phyloP scores from a whole-genome alignment of 1,140 invertebrate genomes.

The Pissodes strobi region DNA sequence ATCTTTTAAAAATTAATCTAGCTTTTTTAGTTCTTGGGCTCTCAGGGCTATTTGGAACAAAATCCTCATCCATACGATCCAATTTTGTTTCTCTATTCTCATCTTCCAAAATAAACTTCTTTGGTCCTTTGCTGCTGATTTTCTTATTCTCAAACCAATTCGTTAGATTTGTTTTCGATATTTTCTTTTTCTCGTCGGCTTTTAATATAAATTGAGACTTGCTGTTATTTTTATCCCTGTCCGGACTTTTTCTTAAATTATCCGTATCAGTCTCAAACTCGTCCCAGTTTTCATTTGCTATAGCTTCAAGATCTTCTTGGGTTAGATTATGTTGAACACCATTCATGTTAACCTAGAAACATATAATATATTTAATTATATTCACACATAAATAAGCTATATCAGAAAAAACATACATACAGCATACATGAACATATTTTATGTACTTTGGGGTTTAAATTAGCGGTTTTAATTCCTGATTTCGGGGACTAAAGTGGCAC shows the following conservation, averaged over 20 bases:
- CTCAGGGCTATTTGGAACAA: slow-evolving; percentile 40
- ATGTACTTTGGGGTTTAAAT: too few relatives aligned
- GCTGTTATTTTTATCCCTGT: slow-evolving; percentile 14
- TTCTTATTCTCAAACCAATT: background rate
- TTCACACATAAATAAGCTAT: too few relatives aligned
- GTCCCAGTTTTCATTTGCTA: slow-evolving; percentile 45
- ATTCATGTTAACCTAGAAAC: slow-evolving; percentile 9
- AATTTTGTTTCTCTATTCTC: background rate
- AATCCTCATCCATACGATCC: too few relatives aligned
- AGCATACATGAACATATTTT: too few relatives aligned
- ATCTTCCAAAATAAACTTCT: slow-evolving; percentile 11
- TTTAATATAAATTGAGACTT: slow-evolving; percentile 11
- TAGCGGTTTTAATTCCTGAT: too few relatives aligned
- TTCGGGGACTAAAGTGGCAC: too few relatives aligned
- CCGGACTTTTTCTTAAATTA: slow-evolving; percentile 8
- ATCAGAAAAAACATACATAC: too few relatives aligned
- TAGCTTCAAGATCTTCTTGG: slow-evolving; percentile 33
- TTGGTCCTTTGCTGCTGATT: slow-evolving; percentile 8
- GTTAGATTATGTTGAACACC: slow-evolving; percentile 33
- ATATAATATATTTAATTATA: too few relatives aligned
- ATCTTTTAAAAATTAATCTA: slow-evolving; percentile 46
- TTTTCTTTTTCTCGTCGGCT: slow-evolving; percentile 8
- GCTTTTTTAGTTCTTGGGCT: slow-evolving; percentile 44
- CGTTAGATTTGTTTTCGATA: background rate
- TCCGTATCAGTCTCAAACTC: slow-evolving; percentile 30